phyloP scores from a whole-genome alignment of 2,888 invertebrate species.

The Aquatica leii region DNA sequence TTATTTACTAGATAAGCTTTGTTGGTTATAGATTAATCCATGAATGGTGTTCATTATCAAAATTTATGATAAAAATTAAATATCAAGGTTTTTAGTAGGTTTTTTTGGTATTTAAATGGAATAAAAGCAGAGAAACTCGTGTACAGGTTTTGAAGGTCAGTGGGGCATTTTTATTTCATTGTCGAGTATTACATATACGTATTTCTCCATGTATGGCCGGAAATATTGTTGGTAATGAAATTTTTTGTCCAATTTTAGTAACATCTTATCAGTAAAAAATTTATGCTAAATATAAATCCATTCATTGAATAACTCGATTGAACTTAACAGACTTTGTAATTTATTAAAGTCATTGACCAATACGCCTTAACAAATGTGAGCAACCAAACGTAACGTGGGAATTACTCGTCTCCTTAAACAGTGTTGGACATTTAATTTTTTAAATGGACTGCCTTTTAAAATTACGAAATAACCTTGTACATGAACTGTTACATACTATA shows the following conservation, averaged over 20 bases:
- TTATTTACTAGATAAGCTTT: constrained; percentile 12
- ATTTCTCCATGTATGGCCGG: constrained; percentile 5
- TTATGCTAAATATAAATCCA: constrained; percentile 18
- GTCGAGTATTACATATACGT: background rate
- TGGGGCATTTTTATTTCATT: background rate
- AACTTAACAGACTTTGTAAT: constrained; percentile 12
- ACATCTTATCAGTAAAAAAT: constrained; percentile 23
- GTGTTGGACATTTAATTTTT: constrained; percentile 33
- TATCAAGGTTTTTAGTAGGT: background rate
- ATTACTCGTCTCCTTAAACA: constrained; percentile 22
- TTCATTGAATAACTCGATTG: constrained; percentile 1
- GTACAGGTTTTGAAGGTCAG: constrained; percentile 19
- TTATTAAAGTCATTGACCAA: constrained; percentile 34
- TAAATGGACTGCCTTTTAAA: constrained; percentile 32
- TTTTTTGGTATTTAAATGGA: constrained; percentile 8
- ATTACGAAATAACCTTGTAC: constrained; percentile 30
- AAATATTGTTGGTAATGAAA: constrained; percentile 6
- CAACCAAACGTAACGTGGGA: constrained; percentile 35
- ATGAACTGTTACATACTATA: constrained; percentile 24
- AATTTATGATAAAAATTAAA: background rate
- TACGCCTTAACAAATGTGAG: constrained; percentile 23
- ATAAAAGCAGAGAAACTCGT: background rate
- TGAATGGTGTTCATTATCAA: constrained; percentile 4
- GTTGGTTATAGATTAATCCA: constrained; percentile 3
- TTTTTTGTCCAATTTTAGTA: constrained; percentile 3